Percentiles rank a stretch among this genome's conserved stretches.
phyloP scores from a whole-genome alignment of 2,888 invertebrate species.

The Entomobrya proxima region DNA sequence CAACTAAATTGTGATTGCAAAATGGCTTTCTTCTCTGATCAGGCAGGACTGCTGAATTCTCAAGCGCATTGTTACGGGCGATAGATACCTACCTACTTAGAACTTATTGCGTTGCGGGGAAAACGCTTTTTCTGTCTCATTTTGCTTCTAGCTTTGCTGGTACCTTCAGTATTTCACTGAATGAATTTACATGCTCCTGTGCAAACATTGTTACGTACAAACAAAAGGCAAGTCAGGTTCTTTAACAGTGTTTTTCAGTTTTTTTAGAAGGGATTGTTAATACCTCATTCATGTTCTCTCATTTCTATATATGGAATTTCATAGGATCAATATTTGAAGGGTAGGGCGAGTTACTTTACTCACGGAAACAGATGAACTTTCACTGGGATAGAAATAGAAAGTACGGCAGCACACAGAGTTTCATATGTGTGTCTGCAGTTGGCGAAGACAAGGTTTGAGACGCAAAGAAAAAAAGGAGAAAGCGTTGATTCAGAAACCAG shows the following conservation, averaged over 20 bases:
- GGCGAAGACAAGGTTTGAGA: background rate
- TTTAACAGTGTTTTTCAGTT: background rate
- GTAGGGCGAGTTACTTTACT: constrained; percentile 26
- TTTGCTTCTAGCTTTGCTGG: background rate
- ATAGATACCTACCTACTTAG: too few relatives aligned
- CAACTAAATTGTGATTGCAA: too few relatives aligned
- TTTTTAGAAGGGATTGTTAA: background rate
- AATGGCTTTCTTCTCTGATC: too few relatives aligned
- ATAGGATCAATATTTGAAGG: constrained; percentile 44
- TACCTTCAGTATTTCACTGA: background rate
- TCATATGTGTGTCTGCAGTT: background rate
- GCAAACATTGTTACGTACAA: background rate
- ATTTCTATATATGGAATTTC: background rate
- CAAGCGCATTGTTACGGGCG: constrained; percentile 7
- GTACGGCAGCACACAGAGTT: background rate
- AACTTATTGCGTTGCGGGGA: constrained; percentile 1
- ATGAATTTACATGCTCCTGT: background rate
- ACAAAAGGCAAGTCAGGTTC: background rate
- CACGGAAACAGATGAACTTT: constrained; percentile 1
- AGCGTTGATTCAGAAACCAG: background rate
- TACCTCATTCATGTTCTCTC: background rate
- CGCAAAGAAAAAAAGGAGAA: background rate
- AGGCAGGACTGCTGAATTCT: background rate
- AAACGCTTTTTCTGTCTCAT: background rate
- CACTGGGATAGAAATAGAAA: constrained; percentile 1